Evolutionary conservation across 2,888 invertebrate genomes (phyloP), one percentile per base, ranked within the genome.

Genomic region (Eristalis arbustorum): DNA sequence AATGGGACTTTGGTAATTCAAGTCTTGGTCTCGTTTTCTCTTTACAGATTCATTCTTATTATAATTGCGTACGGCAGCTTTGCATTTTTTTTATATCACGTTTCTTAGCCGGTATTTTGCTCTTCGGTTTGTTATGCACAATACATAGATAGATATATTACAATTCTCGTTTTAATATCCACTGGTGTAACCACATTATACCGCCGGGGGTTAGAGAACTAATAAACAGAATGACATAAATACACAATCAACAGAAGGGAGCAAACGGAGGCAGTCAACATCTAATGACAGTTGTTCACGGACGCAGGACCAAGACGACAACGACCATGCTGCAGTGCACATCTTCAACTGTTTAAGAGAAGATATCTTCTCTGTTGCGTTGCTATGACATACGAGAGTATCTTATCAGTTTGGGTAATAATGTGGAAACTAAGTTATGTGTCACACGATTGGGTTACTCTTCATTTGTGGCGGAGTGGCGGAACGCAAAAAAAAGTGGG

Each of bases 11-110:
- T 81, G 82, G 82, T 76, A 83, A 71, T 87, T 87, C 83, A 75
- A 83, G 87, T 83, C 78, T 83, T 78, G 78, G 83, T 87, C 75
- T 78, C 75, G 75, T 87, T 87, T 87, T 87, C 87, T 87, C 87
- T 87, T 79, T 61, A 83, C 37, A 40, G 74, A 72, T 61, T 40
- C 18, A 25, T 64, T 61, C 61, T 68, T 31, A 49, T 73, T 63
- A 40, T 69, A 63, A 56, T 69, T 75, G 74, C 66, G 66, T 73
- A 57, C 59, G 64, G 59, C 67, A 69, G 71, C 68, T 72, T 14
- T 73, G 62, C 63, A 66, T 83, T 31, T 69, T 31, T 69, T 31
- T 23, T 37, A 28, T 31, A n/a, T 25, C 67, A 59, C 22, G 59
- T 49, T 8, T 61, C 63, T 74, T 62, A 72, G 23, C 80, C 80